phyloP scores from a whole-genome alignment of 2,113 vertebrate species.

The Sinocyclocheilus grahami region DNA sequence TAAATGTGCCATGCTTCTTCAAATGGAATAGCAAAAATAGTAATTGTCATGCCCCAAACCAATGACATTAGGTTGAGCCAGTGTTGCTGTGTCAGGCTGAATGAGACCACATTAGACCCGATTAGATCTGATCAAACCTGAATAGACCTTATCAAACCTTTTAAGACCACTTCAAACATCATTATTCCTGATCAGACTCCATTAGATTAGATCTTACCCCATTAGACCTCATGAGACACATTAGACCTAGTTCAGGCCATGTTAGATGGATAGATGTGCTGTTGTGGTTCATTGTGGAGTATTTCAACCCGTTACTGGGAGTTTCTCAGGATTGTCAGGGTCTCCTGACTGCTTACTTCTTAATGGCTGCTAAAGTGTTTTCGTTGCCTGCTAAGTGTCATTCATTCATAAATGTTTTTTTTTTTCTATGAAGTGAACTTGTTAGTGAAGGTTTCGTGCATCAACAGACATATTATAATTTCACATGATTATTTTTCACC shows the following conservation, averaged over 20 bases:
- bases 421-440: neutral
- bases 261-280: neutral
- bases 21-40: neutral
- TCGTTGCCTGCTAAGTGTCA: neutral
- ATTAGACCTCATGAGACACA: neutral
- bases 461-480: neutral
- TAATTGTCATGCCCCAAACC: neutral
- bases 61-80: neutral
- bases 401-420: neutral
- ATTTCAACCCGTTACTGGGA: neutral
- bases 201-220: neutral
- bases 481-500: neutral
- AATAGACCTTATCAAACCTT: neutral
- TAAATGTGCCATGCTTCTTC: neutral
- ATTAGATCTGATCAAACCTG: neutral
- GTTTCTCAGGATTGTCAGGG: neutral
- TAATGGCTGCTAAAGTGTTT: neutral
- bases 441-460: neutral
- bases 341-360: neutral
- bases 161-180: neutral
- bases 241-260: neutral
- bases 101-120: neutral
- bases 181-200: neutral
- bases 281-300: neutral
- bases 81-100: neutral